Base-by-base conservation (phyloP, 2,113 vertebrate genomes). In the Phyllostomus hastatus region DNA sequence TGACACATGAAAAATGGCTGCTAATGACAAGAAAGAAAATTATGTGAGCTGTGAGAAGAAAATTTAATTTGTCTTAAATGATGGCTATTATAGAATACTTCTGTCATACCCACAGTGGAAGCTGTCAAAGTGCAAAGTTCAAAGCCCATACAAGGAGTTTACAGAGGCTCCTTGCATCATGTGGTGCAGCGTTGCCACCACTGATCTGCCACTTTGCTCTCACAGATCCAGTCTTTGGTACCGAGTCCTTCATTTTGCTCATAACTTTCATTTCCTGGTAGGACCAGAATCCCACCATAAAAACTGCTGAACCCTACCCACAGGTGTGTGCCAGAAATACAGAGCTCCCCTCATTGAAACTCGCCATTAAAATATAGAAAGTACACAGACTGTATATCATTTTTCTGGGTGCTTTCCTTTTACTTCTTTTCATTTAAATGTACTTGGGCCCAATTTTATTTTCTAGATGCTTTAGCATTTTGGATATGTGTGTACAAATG, bases 1-100 rank as follows among this genome's bases (percentile, higher is more conserved):
- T 90, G 52, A 73, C n/a, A n/a, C 85, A 59, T 61, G 48, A 88
- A 78, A 95, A 79, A 38, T 52, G 31, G 8, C 15, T 94, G 24
- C 66, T 82, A 89, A 91, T 90, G 41, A 66, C 28, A 57, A 67
- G 54, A 91, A 94, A 50, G 54, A 91, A 84, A 96, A 82, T 22
- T 61, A 3, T 41, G 10, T 48, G 73, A 72, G 20, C 26, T 64
- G 15, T 73, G 35, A 88, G 84, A 93, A 91, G 57, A 93, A 93
- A 95, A 79, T 79, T 73, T 1, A 69, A n/a, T 73, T 86, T 86
- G 26, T 35, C 24, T 94, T 61, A 86, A 52, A n/a, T 31, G 31
- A 54, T 59, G 35, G 54, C 22, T 28, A 89, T 73, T 69, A 50
- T 31, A 67, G 22, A 73, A 9, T 76, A 73, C 61, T 81, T 81